Base-by-base conservation (phyloP, 2,888 invertebrate species). In the Phyllotreta cruciferae region DNA sequence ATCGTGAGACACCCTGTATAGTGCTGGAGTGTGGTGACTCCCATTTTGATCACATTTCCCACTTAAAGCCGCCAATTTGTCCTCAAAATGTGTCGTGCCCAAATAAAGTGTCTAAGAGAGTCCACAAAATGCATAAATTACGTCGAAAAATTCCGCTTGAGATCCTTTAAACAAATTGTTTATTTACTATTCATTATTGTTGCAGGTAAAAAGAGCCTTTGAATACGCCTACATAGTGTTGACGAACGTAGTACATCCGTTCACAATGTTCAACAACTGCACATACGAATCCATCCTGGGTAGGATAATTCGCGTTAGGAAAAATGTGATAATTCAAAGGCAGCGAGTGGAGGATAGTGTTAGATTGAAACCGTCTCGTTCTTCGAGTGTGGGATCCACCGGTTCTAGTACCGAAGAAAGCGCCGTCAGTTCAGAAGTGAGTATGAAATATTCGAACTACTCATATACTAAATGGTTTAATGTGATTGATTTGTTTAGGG, bases 181-280 rank as follows among this genome's bases (percentile, higher is more conserved):
- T 35, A 34, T 24, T 6, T 50, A 36, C 50, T 81, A 60, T 50
- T 49, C 14, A 5, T 64, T 35, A 39, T 58, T 61, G 64, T 75
- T 83, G 41, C 81, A 85, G 80, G 92, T 93, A 11, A 92, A 93
- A 80, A 91, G 93, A 83, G 96, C 98, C 66, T 99, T 98, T 84
- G 96, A 96, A 83, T 95, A 94, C 85, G 98, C 98, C 65, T 98
- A 93, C 83, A 88, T 91, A 67, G 88, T 90, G 74, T 85, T 96
- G 74, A 88, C 90, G 73, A 90, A 90, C 80, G 91, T 91, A 67
- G 90, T 91, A 67, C 89, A 78, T 68, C 80, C 81, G 9, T 75
- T 83, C 42, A 83, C 84, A 71, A 79, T 81, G 67, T 82, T 81
- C 73, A 84, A 85, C 74, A 85, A 88, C 72, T 83, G 84, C 67